Percentiles rank a stretch among this genome's conserved stretches.
phyloP scores from a whole-genome alignment of 1,140 invertebrate species.

The Lucilia sericata region DNA sequence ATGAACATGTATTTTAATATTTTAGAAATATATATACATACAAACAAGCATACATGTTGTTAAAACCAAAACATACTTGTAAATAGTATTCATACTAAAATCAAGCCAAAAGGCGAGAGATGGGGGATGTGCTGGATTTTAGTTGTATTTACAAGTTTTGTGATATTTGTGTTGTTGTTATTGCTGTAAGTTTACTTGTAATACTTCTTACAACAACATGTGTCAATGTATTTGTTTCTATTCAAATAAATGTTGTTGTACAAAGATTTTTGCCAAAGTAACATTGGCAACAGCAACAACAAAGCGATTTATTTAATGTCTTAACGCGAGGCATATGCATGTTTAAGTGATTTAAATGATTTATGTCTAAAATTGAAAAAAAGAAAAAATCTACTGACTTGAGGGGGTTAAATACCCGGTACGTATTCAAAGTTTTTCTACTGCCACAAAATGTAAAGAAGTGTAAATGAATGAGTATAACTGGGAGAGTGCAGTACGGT shows the following conservation, averaged over 20 bases:
- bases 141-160: background rate
- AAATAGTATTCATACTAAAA: background rate
- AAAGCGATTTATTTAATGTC: conserved; percentile 50
- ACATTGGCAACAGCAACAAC: conserved; percentile 42
- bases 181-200: conserved; percentile 34
- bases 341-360: conserved; percentile 51
- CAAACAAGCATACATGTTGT: background rate
- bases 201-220: background rate
- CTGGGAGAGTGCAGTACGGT: background rate
- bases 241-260: background rate
- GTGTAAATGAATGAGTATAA: background rate
- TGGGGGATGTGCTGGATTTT: background rate
- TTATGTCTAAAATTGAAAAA: conserved; percentile 38
- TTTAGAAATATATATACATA: background rate
- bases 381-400: conserved; percentile 26
- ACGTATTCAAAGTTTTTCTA: background rate
- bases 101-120: no score
- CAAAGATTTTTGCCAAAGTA: background rate
- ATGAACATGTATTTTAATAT: background rate
- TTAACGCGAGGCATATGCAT: conserved; percentile 42
- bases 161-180: conserved; percentile 1
- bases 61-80: background rate
- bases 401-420: conserved; percentile 30
- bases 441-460: no score
- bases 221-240: background rate